Evolutionary conservation across 2,113 vertebrate genomes (phyloP), one percentile per base, ranked within the genome.

Genomic region (Corvus cornix): DNA sequence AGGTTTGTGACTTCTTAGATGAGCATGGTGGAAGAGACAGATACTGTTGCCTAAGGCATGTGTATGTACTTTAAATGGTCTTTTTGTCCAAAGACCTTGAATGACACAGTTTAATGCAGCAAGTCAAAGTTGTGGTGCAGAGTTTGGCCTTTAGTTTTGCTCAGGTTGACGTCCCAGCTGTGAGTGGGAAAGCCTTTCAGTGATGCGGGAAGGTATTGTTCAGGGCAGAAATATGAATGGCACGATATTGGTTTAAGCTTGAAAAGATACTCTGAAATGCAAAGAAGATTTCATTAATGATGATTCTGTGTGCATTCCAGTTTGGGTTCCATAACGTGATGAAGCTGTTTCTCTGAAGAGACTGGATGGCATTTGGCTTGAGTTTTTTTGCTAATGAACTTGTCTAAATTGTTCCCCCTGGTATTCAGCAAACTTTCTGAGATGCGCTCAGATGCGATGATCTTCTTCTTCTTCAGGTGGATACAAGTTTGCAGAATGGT

Each of bases 401-500:
- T 11, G 2, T 33, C 37, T 37, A 14, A 73, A 35, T n/a, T 8
- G 23, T 44, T 91, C 35, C 9, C 13, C 7, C 1, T 31, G 10
- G 33, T n/a, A 26, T 10, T 77, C 44, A 62, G 2, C 23, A 4
- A 9, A 66, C 14, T 69, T 78, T 85, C 62, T 77, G 35, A n/a
- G 48, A 49, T 20, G 7, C 17, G 9, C 48, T 93, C 11, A 68
- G 9, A 8, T 39, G 33, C 56, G 30, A 41, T 80, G 44, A 44
- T 59, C 62, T 89, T 84, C 89, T 33, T 41, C 17, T 22, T 94
- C 28, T 87, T 77, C 63, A 99, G 99, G 99, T 99, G 97, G 99
- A 99, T 92, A 99, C 98, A 53, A 99, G 99, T 79, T 96, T 99
- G 83, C 99, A 99, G 98, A 99, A 99, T 4, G 99, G 99, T 43